Percentiles rank a stretch among this genome's conserved stretches.
phyloP scores from a whole-genome alignment of 2,888 invertebrate species.

The Harmothoe impar region DNA sequence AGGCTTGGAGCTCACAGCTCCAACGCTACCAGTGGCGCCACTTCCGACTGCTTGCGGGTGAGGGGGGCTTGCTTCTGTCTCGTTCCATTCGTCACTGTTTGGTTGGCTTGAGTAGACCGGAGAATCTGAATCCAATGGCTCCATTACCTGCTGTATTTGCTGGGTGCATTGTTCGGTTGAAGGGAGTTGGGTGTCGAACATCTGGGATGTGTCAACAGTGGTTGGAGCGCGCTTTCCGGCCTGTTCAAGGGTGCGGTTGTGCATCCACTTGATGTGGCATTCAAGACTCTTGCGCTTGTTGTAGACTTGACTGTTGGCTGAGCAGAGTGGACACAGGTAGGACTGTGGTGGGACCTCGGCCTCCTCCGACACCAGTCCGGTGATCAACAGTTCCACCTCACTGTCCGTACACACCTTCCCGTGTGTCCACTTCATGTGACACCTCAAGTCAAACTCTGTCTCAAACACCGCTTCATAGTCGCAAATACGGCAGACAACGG shows the following conservation, averaged over 20 bases:
- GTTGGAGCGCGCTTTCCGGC: background rate
- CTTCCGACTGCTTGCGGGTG: conserved; percentile 13
- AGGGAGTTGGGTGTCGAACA: conserved; percentile 47
- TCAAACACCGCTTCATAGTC: conserved; percentile 25
- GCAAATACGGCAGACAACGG: conserved; percentile 52
- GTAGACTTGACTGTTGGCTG: background rate
- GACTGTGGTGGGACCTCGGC: background rate
- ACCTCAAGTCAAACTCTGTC: conserved; percentile 41
- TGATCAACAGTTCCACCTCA: conserved; percentile 19
- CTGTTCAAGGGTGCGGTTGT: conserved; percentile 37
- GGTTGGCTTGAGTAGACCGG: conserved; percentile 28
- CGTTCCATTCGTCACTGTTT: background rate
- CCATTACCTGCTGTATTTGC: conserved; percentile 61
- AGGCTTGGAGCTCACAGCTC: background rate
- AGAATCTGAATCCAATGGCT: conserved; percentile 50
- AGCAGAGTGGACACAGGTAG: conserved; percentile 27
- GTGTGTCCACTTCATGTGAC: conserved; percentile 63
- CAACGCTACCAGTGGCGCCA: background rate
- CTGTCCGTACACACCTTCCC: conserved; percentile 29
- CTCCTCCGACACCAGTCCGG: background rate
- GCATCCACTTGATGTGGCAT: conserved; percentile 52
- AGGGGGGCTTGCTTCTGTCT: background rate
- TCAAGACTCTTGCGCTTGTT: conserved; percentile 1
- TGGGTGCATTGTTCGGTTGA: conserved; percentile 52
- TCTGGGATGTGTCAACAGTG: conserved; percentile 7